Conservation (phyloP, 2,113 vertebrate species). For the Abramis brama region DNA sequence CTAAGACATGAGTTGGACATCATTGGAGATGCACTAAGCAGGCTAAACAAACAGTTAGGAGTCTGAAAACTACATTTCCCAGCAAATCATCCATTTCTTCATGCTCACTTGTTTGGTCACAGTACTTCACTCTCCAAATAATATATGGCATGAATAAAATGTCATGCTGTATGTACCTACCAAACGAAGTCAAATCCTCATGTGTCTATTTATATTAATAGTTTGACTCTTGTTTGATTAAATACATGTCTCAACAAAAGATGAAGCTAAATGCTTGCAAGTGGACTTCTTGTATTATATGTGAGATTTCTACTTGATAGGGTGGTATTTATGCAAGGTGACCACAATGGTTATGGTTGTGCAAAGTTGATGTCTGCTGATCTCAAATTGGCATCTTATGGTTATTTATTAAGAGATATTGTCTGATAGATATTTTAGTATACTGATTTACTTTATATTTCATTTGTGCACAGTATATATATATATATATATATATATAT, state of each 20-base stretch:
- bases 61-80: constrained; percentile 69
- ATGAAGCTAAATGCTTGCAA: neutral
- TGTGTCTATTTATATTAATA: neutral
- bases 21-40: constrained; percentile 87
- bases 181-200: constrained; percentile 23
- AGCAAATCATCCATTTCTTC: neutral
- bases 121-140: neutral
- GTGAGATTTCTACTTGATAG: neutral
- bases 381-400: constrained; percentile 4
- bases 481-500: too few species aligned
- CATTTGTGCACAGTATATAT: constrained; percentile 1
- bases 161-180: neutral
- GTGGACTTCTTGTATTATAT: constrained; percentile 11
- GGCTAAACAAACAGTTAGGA: constrained; percentile 85
- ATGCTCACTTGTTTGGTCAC: neutral
- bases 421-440: neutral
- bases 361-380: neutral
- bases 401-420: constrained; percentile 9
- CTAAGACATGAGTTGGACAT: constrained; percentile 91
- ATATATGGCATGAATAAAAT: neutral
- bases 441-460: neutral
- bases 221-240: neutral
- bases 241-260: neutral
- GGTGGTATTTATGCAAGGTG: constrained; percentile 11
- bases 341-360: neutral